Evolutionary conservation across 2,113 vertebrate genomes (phyloP), one percentile per base, ranked within the genome.

Genomic region (Protobothrops mucrosquamatus): DNA sequence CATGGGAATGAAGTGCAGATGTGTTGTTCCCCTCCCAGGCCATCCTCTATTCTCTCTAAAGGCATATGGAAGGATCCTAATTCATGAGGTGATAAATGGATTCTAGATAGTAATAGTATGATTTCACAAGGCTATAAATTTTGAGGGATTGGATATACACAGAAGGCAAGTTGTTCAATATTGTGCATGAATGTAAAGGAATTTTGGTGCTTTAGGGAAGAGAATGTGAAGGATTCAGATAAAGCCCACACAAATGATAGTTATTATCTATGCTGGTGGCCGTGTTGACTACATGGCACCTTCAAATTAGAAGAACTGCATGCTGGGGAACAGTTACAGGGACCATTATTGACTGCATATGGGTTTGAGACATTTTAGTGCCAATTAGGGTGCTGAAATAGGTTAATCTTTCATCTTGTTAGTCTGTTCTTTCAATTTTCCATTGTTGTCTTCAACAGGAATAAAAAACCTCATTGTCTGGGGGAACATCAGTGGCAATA

Each of bases 391-490:
- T 74, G 64, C n/a, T 81, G 64, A 4, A 85, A 39, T 86, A 57
- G 55, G 23, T 59, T 20, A 59, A 59, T 20, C 15, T 91, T 74
- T 91, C 15, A 4, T 86, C 46, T 43, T 94, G 43, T 46, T 59
- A 56, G 81, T 85, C 29, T 81, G 14, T 89, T 96, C 23, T 6
- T 85, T 95, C 87, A 91, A 85, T 15, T 64, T 10, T 93, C n/a
- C 92, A 94, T 94, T 94, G 87, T 94, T 85, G 59, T 95, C 92
- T 94, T 2, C 94, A 95, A 51, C 90, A 99, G 99, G 97, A 92
- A 95, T 99, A 55, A 98, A 96, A 96, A 96, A 98, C 11, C 97
- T 99, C n/a, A 98, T 99, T 0, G 94, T 99, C 54, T 99, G 99
- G 99, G 99, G 99, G 43, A 99, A 99, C 94, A 97, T 99, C 94